phyloP scores from a whole-genome alignment of 1,140 invertebrate genomes.

The Agrilus planipennis region DNA sequence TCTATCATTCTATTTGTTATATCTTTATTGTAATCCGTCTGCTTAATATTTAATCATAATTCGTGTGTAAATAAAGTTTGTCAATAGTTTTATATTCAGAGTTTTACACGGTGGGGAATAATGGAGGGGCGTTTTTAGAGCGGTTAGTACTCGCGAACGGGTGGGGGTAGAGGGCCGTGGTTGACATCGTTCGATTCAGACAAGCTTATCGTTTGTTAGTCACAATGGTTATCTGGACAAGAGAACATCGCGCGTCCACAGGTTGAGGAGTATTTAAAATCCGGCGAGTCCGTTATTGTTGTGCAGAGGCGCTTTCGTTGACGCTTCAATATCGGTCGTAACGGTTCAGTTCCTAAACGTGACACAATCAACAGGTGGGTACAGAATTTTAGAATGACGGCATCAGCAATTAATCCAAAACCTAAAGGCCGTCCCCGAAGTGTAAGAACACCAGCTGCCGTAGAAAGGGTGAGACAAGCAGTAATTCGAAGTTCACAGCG shows the following conservation, averaged over 20 bases:
- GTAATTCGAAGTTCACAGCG: slow-evolving; percentile 3
- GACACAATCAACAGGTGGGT: slow-evolving; percentile 7
- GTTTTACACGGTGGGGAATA: too few species aligned
- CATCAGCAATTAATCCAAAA: slow-evolving; percentile 5
- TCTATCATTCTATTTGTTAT: too few species aligned
- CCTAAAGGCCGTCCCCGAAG: slow-evolving; percentile 1
- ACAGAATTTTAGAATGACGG: slow-evolving; percentile 5
- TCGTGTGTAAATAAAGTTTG: too few species aligned
- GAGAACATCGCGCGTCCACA: neutral
- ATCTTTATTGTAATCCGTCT: too few species aligned
- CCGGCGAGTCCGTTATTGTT: neutral
- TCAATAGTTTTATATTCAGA: too few species aligned
- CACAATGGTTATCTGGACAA: slow-evolving; percentile 2
- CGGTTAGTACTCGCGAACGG: neutral
- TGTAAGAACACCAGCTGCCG: slow-evolving; percentile 7
- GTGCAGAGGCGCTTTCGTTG: slow-evolving; percentile 1
- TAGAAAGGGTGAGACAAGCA: slow-evolving; percentile 6
- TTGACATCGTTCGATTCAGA: neutral
- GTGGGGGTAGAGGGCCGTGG: neutral
- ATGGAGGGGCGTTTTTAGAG: neutral
- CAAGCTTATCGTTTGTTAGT: too few species aligned
- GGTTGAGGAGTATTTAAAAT: neutral
- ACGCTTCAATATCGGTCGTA: slow-evolving; percentile 5
- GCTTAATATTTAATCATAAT: too few species aligned
- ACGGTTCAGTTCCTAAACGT: neutral